These are phyloP conservation scores for Oryctes rhinoceros DNA, from an alignment of 1,140 invertebrate species.

Conservation along the genomic window DNA sequence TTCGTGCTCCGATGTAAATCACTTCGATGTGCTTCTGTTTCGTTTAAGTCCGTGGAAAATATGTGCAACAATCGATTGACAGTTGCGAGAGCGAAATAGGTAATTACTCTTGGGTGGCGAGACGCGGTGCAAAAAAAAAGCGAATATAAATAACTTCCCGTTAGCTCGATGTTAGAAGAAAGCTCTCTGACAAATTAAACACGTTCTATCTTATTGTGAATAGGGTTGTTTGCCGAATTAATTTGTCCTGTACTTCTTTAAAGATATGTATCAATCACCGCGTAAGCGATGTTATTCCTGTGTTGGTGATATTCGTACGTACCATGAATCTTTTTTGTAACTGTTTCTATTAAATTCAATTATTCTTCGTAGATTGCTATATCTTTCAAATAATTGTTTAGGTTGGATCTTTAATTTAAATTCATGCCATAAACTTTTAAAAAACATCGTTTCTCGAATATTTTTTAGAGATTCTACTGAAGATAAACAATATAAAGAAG, in stretches of 20 bases:
- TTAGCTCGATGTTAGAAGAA: neutral
- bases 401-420: too few relatives aligned
- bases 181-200: neutral
- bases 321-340: too few relatives aligned
- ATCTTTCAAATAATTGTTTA: too few relatives aligned
- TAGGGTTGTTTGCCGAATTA: neutral
- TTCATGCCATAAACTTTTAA: too few relatives aligned
- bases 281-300: too few relatives aligned
- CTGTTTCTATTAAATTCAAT: too few relatives aligned
- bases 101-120: neutral
- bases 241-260: neutral
- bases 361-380: too few relatives aligned
- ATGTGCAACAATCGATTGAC: constrained; percentile 16
- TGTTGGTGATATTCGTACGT: too few relatives aligned
- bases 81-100: neutral
- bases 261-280: too few relatives aligned
- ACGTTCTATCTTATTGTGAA: neutral
- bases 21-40: constrained; percentile 13
- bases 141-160: constrained; percentile 12
- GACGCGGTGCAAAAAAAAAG: neutral
- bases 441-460: too few relatives aligned
- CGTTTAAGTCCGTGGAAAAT: neutral
- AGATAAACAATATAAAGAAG: too few relatives aligned
- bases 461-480: too few relatives aligned
- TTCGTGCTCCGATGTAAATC: neutral